Conservation (phyloP, 2,888 invertebrate genomes). For the Panopea generosa region DNA sequence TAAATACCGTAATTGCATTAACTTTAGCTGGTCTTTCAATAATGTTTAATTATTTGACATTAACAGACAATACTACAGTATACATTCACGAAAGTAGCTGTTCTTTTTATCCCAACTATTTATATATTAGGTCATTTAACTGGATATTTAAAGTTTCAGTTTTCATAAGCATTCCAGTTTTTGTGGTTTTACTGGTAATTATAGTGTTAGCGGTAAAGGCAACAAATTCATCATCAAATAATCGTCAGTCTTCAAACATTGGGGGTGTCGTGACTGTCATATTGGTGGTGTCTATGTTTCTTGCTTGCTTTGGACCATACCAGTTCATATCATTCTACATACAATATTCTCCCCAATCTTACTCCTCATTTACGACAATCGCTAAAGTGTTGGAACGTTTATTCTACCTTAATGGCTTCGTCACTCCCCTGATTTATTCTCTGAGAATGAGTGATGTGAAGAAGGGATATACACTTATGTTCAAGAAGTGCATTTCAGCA, state of each 20-base stretch:
- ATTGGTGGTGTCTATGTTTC: slow-evolving; percentile 39
- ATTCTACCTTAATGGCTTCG: slow-evolving; percentile 43
- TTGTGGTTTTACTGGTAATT: slow-evolving; percentile 51
- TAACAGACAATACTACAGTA: slow-evolving; percentile 38
- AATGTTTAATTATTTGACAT: slow-evolving; percentile 46
- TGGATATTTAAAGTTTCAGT: slow-evolving; percentile 60
- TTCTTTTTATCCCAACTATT: slow-evolving; percentile 42
- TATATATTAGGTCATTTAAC: slow-evolving; percentile 59
- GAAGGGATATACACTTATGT: slow-evolving; percentile 58
- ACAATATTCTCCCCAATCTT: slow-evolving; percentile 47
- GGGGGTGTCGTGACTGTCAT: slow-evolving; percentile 41
- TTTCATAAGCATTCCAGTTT: slow-evolving; percentile 61
- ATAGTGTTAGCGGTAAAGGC: slow-evolving; percentile 54
- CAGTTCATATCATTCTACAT: slow-evolving; percentile 59
- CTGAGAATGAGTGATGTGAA: slow-evolving; percentile 44
- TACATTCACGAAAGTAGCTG: slow-evolving; percentile 52
- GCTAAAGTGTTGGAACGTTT: slow-evolving; percentile 42
- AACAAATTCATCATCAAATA: slow-evolving; percentile 44
- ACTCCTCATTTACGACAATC: slow-evolving; percentile 24
- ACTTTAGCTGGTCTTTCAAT: slow-evolving; percentile 41
- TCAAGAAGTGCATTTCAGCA: slow-evolving; percentile 51
- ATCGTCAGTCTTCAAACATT: slow-evolving; percentile 43
- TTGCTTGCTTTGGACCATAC: slow-evolving; percentile 55
- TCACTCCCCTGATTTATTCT: slow-evolving; percentile 49
- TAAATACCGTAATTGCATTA: slow-evolving; percentile 37